These are phyloP conservation scores for Protomyctophum bolini DNA, from an alignment of 2,113 vertebrate species.

Conservation along the genomic window DNA sequence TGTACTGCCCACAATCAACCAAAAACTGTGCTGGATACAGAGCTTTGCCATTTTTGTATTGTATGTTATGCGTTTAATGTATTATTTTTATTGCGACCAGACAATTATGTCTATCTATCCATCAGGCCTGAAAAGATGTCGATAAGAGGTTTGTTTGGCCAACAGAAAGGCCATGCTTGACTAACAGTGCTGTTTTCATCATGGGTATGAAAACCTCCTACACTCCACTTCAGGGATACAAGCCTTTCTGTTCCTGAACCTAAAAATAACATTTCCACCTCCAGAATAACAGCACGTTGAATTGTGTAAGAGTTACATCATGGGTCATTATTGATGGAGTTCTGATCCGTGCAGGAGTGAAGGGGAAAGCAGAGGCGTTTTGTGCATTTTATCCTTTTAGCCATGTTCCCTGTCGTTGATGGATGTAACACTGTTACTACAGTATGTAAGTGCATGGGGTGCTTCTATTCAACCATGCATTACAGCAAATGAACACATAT, in stretches of 20 bases:
- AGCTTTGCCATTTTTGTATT: too few relatives aligned
- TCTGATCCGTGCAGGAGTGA: conserved; percentile 42
- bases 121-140: too few relatives aligned
- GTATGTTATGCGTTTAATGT: too few relatives aligned
- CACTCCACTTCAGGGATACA: conserved; percentile 48
- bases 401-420: conserved; percentile 8
- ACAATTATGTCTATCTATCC: too few relatives aligned
- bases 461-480: not conserved
- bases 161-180: too few relatives aligned
- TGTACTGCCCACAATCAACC: too few relatives aligned
- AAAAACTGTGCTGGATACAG: too few relatives aligned
- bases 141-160: too few relatives aligned
- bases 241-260: conserved; percentile 6
- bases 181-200: too few relatives aligned
- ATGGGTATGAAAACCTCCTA: conserved; percentile 36
- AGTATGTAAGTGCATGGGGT: conserved; percentile 1
- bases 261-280: conserved; percentile 41
- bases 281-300: not conserved
- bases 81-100: too few relatives aligned
- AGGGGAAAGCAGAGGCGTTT: conserved; percentile 13
- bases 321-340: conserved; percentile 9
- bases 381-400: conserved; percentile 7
- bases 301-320: not conserved
- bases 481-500: too few relatives aligned
- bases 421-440: not conserved